Percentiles rank a stretch among this genome's conserved stretches.
phyloP scores from a whole-genome alignment of 2,797 vertebrate species.

The Esox masquinongy region DNA sequence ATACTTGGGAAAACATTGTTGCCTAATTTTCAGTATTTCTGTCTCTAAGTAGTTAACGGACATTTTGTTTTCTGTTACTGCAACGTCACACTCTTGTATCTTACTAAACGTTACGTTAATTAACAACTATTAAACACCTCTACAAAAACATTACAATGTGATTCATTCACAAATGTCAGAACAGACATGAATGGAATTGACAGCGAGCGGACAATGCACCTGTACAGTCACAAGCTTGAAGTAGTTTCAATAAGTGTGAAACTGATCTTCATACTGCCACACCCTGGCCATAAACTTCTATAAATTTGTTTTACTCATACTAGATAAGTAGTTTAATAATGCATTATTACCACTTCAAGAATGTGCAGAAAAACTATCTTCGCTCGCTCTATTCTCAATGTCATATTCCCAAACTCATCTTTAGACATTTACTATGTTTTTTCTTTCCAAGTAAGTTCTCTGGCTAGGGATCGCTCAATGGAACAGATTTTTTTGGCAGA shows the following conservation, averaged over 20 bases:
- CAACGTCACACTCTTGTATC: background rate
- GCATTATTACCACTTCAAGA: background rate
- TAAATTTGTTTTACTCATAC: background rate
- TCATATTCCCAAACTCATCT: background rate
- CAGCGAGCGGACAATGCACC: background rate
- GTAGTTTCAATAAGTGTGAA: background rate
- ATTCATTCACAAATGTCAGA: background rate
- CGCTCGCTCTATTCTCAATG: conserved; percentile 13
- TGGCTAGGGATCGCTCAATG: conserved; percentile 39
- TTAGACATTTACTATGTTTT: conserved; percentile 1
- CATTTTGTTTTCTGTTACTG: background rate
- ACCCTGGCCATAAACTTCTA: background rate
- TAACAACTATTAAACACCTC: background rate
- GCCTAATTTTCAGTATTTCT: background rate
- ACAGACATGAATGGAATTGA: background rate
- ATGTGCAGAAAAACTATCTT: background rate
- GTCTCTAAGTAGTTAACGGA: background rate
- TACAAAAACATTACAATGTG: background rate
- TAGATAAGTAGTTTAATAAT: background rate
- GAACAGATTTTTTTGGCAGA: conserved; percentile 55
- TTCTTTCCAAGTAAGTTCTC: conserved; percentile 37
- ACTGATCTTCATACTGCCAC: background rate
- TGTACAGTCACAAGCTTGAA: background rate
- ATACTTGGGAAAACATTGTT: background rate
- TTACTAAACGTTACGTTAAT: background rate